Evolutionary conservation across 2,888 invertebrate genomes (phyloP), one percentile per base, ranked within the genome.

Genomic region (Laspeyria flexula): DNA sequence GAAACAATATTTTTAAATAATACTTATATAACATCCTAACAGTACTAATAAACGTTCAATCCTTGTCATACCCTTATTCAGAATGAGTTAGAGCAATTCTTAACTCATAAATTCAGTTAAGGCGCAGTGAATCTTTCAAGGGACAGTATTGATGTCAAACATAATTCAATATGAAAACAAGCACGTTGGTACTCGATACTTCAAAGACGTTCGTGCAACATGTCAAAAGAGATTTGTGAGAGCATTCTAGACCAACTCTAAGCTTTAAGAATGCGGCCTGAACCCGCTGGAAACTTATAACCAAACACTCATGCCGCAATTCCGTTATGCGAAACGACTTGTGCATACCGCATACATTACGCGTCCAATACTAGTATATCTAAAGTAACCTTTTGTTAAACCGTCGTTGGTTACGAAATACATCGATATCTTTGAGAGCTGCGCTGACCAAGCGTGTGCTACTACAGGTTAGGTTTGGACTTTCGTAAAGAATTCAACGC

Each of bases 401-500:
- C 45, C 27, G 52, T 67, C 60, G 44, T 65, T 73, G 66, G 48
- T 58, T 42, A 16, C 4, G 3, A 4, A 42, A 42, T 27, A 10
- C 6, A 11, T 35, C 46, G 34, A 38, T 40, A 11, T 29, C 30
- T 12, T 45, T 47, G 50, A 12, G 10, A 11, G n/a, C 18, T 57
- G 46, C 44, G 45, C 55, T 50, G 43, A 35, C 31, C n/a, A 44
- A 43, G 39, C 39, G 43, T 47, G 12, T 21, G 50, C 37, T 60
- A 58, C 68, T 71, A 52, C 21, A 39, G 37, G 60, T 35, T 41
- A 40, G 60, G 73, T 74, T 71, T 81, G 76, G 64, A 83, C 83
- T 83, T 85, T 85, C 77, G 60, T 83, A 83, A 83, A 84, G 89
- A 90, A 84, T 89, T 90, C 88, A 89, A 89, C 87, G 88, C 82